These are phyloP conservation scores for Sebastes goodei DNA, from an alignment of 2,797 vertebrate genomes.

Conservation along the genomic window DNA sequence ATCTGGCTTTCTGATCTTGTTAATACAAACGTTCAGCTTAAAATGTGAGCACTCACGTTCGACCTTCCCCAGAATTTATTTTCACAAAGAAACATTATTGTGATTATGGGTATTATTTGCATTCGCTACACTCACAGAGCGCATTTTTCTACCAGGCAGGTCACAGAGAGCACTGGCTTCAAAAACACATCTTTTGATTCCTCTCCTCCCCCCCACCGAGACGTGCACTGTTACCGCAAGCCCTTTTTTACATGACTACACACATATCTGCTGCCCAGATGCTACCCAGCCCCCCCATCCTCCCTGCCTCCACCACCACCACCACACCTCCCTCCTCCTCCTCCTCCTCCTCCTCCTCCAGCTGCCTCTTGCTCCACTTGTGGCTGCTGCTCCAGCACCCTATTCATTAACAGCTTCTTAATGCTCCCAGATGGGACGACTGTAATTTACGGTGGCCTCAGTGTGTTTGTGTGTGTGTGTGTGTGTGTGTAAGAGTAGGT, in stretches of 20 bases:
- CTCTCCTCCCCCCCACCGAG: conserved; percentile 46
- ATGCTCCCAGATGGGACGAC: conserved; percentile 82
- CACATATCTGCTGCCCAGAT: conserved; percentile 81
- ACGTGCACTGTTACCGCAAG: conserved; percentile 60
- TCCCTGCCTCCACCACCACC: conserved; percentile 5
- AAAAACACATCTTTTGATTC: conserved; percentile 58
- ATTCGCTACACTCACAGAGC: not conserved
- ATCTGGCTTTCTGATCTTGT: conserved; percentile 40
- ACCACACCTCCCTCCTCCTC: conserved; percentile 24
- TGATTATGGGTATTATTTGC: conserved; percentile 25
- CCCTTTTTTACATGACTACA: conserved; percentile 75
- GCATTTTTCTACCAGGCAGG: conserved; percentile 23
- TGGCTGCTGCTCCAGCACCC: conserved; percentile 72
- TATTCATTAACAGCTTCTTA: conserved; percentile 85
- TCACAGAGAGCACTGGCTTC: conserved; percentile 52
- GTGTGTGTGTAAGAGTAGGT: conserved; percentile 12
- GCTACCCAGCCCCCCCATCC: conserved; percentile 52
- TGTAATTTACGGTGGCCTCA: conserved; percentile 74
- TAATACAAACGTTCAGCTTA: conserved; percentile 10
- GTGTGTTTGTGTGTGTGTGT: conserved; percentile 40
- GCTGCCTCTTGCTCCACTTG: conserved; percentile 72
- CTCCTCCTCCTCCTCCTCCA: conserved; percentile 41
- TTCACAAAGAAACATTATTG: conserved; percentile 7
- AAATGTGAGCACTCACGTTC: conserved; percentile 37
- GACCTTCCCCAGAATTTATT: conserved; percentile 20